Evolutionary conservation across 2,888 invertebrate species (phyloP).

Genomic region (Spatulosminthurus flaviceps): DNA sequence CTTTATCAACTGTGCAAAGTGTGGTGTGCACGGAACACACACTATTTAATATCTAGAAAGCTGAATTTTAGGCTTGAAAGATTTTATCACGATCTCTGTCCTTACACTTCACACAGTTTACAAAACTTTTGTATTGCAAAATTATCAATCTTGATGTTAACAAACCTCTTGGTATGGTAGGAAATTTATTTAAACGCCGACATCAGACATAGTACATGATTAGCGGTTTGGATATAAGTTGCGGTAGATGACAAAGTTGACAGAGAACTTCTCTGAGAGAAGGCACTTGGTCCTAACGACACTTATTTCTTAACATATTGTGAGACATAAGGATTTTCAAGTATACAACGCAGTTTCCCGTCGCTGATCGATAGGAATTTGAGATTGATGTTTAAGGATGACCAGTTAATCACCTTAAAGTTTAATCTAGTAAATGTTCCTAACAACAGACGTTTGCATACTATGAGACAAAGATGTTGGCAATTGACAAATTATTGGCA

Average conservation of each 20-base stretch:
- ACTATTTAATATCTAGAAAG: not conserved
- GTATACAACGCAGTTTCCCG: not conserved
- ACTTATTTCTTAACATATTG: conserved; percentile 38
- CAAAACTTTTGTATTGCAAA: conserved; percentile 15
- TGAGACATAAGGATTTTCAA: conserved; percentile 9
- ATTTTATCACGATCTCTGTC: conserved; percentile 10
- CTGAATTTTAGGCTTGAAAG: conserved; percentile 11
- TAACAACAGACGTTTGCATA: conserved; percentile 20
- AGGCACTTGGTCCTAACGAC: conserved; percentile 63
- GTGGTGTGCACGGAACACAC: not conserved
- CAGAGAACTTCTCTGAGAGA: conserved; percentile 57
- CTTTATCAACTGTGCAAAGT: too few species aligned
- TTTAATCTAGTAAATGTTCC: not conserved
- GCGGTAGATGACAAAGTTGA: conserved; percentile 42
- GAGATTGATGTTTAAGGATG: not conserved
- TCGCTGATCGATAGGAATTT: conserved; percentile 10
- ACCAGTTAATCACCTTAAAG: not conserved
- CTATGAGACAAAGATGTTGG: conserved; percentile 33
- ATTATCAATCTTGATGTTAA: conserved; percentile 39
- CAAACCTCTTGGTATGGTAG: conserved; percentile 28
- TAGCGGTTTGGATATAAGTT: conserved; percentile 5
- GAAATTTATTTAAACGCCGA: not conserved
- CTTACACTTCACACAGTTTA: conserved; percentile 4
- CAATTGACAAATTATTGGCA: conserved; percentile 40
- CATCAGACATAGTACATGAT: conserved; percentile 14